Base-by-base conservation (phyloP, 1,140 invertebrate genomes). In the Panagrolaimus sp. region DNA sequence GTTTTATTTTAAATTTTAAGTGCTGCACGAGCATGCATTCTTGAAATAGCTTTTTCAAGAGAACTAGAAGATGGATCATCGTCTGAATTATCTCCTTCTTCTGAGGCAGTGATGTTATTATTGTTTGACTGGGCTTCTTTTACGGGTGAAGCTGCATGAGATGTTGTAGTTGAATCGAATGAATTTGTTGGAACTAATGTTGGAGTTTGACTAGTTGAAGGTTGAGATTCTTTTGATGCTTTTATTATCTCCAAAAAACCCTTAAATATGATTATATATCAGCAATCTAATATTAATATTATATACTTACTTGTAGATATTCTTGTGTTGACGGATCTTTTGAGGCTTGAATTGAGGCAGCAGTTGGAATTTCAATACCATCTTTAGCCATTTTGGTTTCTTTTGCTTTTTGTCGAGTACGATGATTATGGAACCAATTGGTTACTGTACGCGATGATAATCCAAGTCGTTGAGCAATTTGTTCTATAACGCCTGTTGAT, bases 391-490 rank as follows among this genome's bases (percentile, higher is more conserved):
- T 57, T 13, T 57, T 57, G 4, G 11, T 57, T 16, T 57, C 51
- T 27, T 57, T 57, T 1, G 85, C 85, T 84, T 98, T 98, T 79
- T 97, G 87, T 65, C 96, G 88, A 92, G 98, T 98, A 67, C 95
- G 88, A 85, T 98, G 93, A 84, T 98, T 98, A 85, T 98, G 95
- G 87, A 98, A 98, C 95, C 95, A 98, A 83, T 98, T 98, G 16
- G 92, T 94, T 69, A 98, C 96, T 46, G 94, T 98, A 73, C 94
- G 87, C 11, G 93, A 90, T 1, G 92, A 92, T n/a, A 98, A 85
- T 13, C 89, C 90, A 8, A 98, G 85, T 83, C 96, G 92, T 16
- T 89, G 87, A 9, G 93, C 92, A 63, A 98, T 86, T 76, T 93
- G 93, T 83, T 98, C 95, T 47, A 97, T 96, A 25, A 92, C 94